Percentiles rank a stretch among this genome's conserved stretches.
These are phyloP conservation scores for Galerucella calmariensis DNA, from an alignment of 2,888 invertebrate genomes.

Conservation along the genomic window DNA sequence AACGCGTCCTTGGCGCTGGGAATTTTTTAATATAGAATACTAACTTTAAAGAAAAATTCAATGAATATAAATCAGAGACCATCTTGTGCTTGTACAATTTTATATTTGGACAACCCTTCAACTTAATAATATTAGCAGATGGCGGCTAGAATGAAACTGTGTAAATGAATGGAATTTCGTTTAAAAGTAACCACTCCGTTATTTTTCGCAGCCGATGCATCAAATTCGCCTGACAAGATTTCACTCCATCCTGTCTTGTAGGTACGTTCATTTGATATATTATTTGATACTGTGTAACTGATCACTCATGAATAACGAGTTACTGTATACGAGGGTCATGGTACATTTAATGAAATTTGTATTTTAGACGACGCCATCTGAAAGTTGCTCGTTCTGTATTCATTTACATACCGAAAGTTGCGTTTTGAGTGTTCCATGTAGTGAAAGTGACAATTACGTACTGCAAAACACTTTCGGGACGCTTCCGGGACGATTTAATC, in stretches of 20 bases:
- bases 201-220: slow-evolving; percentile 28
- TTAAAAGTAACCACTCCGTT: slow-evolving; percentile 26
- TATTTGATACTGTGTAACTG: slow-evolving; percentile 34
- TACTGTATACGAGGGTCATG: background rate
- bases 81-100: background rate
- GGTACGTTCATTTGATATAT: slow-evolving; percentile 27
- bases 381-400: no score
- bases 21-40: background rate
- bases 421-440: no score
- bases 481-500: no score
- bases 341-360: background rate
- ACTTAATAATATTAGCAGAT: background rate
- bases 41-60: background rate
- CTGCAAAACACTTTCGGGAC: no score
- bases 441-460: no score
- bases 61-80: background rate
- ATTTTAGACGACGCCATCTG: no score
- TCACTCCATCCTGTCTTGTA: slow-evolving; percentile 27
- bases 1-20: background rate
- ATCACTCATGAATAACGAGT: slow-evolving; percentile 11
- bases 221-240: slow-evolving; percentile 32
- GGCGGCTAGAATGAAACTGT: background rate
- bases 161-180: slow-evolving; percentile 30
- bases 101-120: background rate
- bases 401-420: no score